These are phyloP conservation scores for Odontothrips loti DNA, from an alignment of 2,888 invertebrate species.

Conservation along the genomic window DNA sequence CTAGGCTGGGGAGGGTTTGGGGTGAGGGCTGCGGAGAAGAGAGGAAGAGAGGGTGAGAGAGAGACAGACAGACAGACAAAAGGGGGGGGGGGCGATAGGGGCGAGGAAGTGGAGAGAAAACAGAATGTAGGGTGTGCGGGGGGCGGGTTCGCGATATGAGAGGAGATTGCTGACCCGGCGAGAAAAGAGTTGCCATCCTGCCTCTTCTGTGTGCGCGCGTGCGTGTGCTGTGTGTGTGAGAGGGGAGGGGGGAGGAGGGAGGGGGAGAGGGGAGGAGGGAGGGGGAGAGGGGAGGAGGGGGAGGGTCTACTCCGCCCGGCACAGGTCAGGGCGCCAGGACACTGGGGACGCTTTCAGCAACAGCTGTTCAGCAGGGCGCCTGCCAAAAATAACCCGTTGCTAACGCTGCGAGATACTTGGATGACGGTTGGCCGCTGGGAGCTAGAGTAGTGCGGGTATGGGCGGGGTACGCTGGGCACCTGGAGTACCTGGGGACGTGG, in stretches of 20 bases:
- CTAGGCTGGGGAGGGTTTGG: background rate
- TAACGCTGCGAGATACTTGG: no score
- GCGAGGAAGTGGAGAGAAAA: no score
- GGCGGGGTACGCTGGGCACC: no score
- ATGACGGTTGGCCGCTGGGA: no score
- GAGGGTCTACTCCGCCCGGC: background rate
- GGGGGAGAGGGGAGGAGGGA: background rate
- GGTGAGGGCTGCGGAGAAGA: background rate
- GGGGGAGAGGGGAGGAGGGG: background rate
- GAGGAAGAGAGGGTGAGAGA: background rate
- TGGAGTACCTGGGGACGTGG: no score
- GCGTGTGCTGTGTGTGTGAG: background rate
- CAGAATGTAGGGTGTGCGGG: background rate
- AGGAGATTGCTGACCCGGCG: conserved; percentile 19
- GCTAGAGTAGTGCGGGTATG: no score
- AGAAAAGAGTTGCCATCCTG: conserved; percentile 11
- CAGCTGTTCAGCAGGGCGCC: no score
- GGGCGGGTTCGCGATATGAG: background rate
- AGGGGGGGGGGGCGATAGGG: no score
- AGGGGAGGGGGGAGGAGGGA: background rate
- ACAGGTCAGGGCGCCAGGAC: background rate
- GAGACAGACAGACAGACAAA: background rate
- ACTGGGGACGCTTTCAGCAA: no score
- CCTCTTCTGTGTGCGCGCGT: background rate
- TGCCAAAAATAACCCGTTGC: no score